Evolutionary conservation across 2,113 vertebrate genomes (phyloP).

Genomic region (Rhinoptilus africanus): DNA sequence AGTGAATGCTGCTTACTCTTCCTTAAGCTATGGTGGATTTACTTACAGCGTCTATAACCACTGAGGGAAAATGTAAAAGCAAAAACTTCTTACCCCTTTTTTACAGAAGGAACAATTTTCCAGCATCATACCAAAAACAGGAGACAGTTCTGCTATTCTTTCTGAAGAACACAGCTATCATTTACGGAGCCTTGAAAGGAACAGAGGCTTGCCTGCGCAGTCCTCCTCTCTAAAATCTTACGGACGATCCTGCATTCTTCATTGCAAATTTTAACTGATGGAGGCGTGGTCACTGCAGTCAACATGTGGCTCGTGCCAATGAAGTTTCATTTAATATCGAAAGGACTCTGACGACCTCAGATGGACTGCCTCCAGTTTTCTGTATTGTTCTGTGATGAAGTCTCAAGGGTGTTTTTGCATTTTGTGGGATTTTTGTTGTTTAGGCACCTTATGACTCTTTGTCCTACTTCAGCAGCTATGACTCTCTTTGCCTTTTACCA

Average conservation of each 20-base stretch:
- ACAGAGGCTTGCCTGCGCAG: neutral
- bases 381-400: neutral
- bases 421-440: neutral
- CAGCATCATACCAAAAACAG: neutral
- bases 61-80: rapidly evolving
- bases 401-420: neutral
- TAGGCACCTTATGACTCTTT: neutral
- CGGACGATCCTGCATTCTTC: neutral
- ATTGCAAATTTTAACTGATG: neutral
- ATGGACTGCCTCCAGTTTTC: neutral
- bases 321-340: neutral
- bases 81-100: neutral
- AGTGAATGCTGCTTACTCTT: rapidly evolving
- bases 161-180: neutral
- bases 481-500: neutral
- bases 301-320: neutral
- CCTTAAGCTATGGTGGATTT: neutral
- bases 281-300: neutral
- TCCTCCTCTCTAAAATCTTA: neutral
- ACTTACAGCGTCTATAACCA: neutral
- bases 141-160: neutral
- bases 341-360: neutral
- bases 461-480: neutral
- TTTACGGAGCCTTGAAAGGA: neutral
- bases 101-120: neutral